Conservation (phyloP, 2,888 invertebrate genomes). For the Epistrophe eligans region DNA sequence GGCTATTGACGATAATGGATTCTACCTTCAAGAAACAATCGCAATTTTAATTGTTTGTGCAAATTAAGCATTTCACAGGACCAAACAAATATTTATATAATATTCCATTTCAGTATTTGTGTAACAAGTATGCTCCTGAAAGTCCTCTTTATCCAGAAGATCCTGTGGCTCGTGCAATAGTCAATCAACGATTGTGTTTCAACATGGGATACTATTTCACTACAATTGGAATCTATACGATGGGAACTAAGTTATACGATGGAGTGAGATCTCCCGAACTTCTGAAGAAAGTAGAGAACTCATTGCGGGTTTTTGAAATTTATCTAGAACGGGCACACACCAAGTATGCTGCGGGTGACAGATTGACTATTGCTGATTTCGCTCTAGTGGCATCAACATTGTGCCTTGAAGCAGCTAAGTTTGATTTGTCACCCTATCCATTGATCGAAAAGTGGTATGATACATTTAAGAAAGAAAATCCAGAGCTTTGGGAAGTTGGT, state of each 20-base stretch:
- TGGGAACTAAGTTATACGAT: constrained; percentile 91
- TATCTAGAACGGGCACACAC: constrained; percentile 87
- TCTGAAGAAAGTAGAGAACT: constrained; percentile 88
- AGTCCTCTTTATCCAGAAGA: constrained; percentile 90
- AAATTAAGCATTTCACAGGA: neutral
- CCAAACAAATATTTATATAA: neutral
- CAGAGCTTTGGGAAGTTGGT: constrained; percentile 89
- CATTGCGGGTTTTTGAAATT: constrained; percentile 87
- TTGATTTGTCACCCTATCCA: constrained; percentile 8
- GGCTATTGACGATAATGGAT: constrained; percentile 91
- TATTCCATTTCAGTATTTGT: constrained; percentile 87
- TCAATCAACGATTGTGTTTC: constrained; percentile 92
- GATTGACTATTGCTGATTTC: constrained; percentile 91
- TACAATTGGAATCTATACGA: constrained; percentile 85
- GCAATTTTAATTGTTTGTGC: constrained; percentile 84
- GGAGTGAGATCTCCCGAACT: constrained; percentile 88
- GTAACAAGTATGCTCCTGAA: constrained; percentile 89
- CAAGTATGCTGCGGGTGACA: constrained; percentile 88
- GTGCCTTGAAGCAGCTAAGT: constrained; percentile 6
- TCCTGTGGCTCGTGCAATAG: constrained; percentile 88
- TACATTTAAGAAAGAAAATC: constrained; percentile 77
- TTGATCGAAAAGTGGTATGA: constrained; percentile 1
- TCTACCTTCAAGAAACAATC: constrained; percentile 90
- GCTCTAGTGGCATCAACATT: constrained; percentile 88
- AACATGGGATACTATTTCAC: constrained; percentile 90